Base-by-base conservation (phyloP, 2,888 invertebrate genomes). In the Schrankia costaestrigalis region DNA sequence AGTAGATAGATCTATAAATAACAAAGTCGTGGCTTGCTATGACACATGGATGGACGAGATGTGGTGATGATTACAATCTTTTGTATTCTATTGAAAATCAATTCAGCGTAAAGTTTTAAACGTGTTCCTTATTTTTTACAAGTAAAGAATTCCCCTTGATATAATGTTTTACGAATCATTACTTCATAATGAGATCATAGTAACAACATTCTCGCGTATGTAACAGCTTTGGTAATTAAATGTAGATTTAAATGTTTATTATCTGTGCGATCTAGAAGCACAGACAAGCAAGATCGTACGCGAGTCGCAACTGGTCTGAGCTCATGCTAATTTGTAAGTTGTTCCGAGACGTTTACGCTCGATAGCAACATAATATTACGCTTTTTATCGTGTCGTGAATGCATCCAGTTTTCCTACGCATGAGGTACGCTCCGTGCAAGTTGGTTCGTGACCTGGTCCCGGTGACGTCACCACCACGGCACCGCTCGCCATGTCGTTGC, bases 401-500 rank as follows among this genome's bases (percentile, higher is more conserved):
- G 71, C 71, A 73, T 73, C 76, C 71, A 74, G 77, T 78, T 77
- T 73, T 75, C 69, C 71, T 76, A 83, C 82, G 85, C 80, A 78
- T 77, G 76, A 76, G 73, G 73, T 66, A 71, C 59, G n/a, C n/a
- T 76, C 62, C 71, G 62, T 72, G 78, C 75, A 70, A 66, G 67
- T 65, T 57, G 48, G 69, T 61, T 69, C 65, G 69, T 68, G 75
- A 74, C 71, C 73, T 61, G 71, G 43, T 56, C 51, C 35, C 53
- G 47, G 71, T 84, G 83, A 86, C 85, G 85, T 84, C 84, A 84
- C 74, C 71, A 65, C 74, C 64, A 56, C 57, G 66, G 70, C 60
- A 57, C 67, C 69, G 68, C 75, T 75, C n/a, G 59, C 59, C 56
- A 75, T 77, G 75, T 74, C 75, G 72, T 73, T 77, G 76, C 73